Percentiles rank a stretch among this genome's conserved stretches.
These are phyloP conservation scores for Drosophila histrio DNA, from an alignment of 2,888 invertebrate genomes.

Conservation along the genomic window DNA sequence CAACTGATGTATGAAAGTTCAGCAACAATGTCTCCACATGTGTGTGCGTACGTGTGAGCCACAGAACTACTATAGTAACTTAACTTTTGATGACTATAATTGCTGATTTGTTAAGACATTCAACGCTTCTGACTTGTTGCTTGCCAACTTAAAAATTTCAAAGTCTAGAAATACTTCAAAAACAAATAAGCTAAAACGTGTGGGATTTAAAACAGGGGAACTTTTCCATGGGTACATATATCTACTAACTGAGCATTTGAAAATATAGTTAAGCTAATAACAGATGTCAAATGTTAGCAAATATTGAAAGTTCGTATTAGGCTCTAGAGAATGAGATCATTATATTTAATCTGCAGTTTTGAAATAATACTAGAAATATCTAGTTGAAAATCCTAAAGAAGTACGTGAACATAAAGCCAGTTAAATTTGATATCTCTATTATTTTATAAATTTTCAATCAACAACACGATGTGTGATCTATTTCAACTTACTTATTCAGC, in stretches of 20 bases:
- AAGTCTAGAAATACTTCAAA: slow-evolving; percentile 7
- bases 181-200: not conserved
- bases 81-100: slow-evolving; percentile 22
- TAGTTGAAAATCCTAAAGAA: not conserved
- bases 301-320: not conserved
- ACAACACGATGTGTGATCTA: not conserved
- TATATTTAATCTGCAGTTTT: not conserved
- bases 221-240: not conserved
- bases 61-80: slow-evolving; percentile 23
- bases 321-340: not conserved
- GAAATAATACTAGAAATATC: not conserved
- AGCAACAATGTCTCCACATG: slow-evolving; percentile 4
- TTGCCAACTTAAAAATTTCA: slow-evolving; percentile 9
- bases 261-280: not conserved
- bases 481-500: not conserved
- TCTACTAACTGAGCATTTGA: not conserved
- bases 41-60: slow-evolving; percentile 4
- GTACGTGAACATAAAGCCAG: not conserved
- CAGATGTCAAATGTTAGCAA: not conserved
- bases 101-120: slow-evolving; percentile 16
- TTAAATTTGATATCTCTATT: not conserved
- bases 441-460: not conserved
- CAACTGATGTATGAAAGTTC: not conserved
- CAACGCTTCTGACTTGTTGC: slow-evolving; percentile 3
- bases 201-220: not conserved